Base-by-base conservation (phyloP, 2,888 invertebrate genomes). In the Microdon myrmicae region DNA sequence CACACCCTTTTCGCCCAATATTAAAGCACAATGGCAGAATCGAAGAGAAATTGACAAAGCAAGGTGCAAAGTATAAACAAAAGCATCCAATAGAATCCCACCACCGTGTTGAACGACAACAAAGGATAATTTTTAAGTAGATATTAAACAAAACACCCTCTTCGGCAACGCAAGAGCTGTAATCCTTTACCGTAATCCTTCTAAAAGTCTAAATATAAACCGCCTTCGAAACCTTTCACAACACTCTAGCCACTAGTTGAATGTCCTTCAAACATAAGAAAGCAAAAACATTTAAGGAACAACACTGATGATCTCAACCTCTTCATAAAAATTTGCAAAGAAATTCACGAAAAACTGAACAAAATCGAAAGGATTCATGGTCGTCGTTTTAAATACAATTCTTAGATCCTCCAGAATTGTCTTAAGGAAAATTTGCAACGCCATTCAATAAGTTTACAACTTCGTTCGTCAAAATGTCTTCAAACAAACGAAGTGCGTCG, bases 181-280 rank as follows among this genome's bases (percentile, higher is more conserved):
- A 78, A 77, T 77, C 78, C 76, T 75, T 77, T 76, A 74, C 74
- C 76, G 71, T 78, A 77, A 77, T 77, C 74, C 74, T 75, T 69
- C 75, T 77, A 78, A 77, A 74, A 74, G 74, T 72, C 72, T 77
- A 77, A 77, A 78, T 73, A 76, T 71, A 72, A 71, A 71, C 75
- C 75, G 75, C 78, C 76, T 74, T 73, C 51, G 22, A 47, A 55
- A 61, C 60, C n/a, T n/a, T n/a, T n/a, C n/a, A n/a, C 20, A 9
- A 16, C 23, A 19, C 9, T 19, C 34, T 6, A 12, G 35, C n/a
- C n/a, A n/a, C 31, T 26, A 7, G 7, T 9, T 13, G 16, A 45
- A 25, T 35, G 4, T 29, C 17, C 32, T 5, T 26, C 7, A 7
- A 25, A 10, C 25, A 31, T n/a, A n/a, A n/a, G n/a, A n/a, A n/a